Evolutionary conservation across 2,113 vertebrate species (phyloP).

Genomic region (Leucoraja erinaceus): DNA sequence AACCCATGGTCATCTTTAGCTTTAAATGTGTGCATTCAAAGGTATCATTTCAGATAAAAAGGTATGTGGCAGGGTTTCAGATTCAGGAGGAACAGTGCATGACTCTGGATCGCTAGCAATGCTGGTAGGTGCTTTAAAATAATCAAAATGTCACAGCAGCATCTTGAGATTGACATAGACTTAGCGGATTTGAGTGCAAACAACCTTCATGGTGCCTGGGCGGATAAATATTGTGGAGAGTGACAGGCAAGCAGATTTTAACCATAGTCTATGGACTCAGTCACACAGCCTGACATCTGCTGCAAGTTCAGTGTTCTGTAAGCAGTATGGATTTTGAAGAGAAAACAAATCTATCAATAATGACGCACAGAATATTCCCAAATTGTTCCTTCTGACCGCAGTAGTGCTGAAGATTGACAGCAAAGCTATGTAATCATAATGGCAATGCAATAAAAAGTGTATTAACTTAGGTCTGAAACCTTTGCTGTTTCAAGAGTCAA

Average conservation of each 20-base stretch:
- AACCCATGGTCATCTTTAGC: background rate
- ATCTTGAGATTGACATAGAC: background rate
- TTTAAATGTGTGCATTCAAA: background rate
- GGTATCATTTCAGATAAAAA: background rate
- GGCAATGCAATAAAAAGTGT: background rate
- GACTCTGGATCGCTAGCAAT: background rate
- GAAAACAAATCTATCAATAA: background rate
- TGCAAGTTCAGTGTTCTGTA: background rate
- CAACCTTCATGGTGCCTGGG: background rate
- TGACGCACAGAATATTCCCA: background rate
- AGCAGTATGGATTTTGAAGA: background rate
- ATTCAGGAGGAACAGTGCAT: background rate
- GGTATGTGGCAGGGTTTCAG: background rate
- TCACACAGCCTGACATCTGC: background rate
- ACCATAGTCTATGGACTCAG: background rate
- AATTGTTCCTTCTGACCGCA: background rate
- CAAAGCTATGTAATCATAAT: background rate
- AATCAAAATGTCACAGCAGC: background rate
- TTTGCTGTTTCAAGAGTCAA: background rate
- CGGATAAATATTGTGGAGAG: background rate
- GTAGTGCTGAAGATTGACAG: background rate
- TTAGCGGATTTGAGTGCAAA: background rate
- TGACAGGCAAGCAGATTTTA: background rate
- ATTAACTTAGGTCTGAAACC: background rate
- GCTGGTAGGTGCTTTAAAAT: slow-evolving; percentile 17